phyloP scores from a whole-genome alignment of 1,140 invertebrate species.

The Euglossa dilemma region DNA sequence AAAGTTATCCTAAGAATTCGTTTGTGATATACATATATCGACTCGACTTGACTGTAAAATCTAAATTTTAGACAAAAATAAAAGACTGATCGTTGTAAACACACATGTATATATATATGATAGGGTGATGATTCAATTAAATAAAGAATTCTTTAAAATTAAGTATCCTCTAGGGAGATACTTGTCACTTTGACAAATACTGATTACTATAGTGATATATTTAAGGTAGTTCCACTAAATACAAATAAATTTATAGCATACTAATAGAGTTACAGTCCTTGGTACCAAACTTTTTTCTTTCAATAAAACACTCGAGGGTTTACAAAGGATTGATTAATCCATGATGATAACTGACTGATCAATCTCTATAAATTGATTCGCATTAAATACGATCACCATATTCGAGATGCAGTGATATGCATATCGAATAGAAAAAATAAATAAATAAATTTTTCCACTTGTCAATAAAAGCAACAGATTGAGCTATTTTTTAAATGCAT shows the following conservation, averaged over 20 bases:
- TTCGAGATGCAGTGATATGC: neutral
- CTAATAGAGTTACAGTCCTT: neutral
- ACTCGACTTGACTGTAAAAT: neutral
- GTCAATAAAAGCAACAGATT: neutral
- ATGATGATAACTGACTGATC: neutral
- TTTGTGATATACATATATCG: no score
- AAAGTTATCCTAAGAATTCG: neutral
- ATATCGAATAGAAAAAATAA: neutral
- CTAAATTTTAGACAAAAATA: neutral
- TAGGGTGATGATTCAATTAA: neutral
- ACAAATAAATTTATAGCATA: neutral
- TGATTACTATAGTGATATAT: neutral
- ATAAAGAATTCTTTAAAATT: neutral
- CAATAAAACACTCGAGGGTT: neutral
- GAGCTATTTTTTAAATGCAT: neutral
- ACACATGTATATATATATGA: no score
- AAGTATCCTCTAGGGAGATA: neutral
- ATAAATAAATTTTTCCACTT: neutral
- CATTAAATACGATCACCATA: neutral
- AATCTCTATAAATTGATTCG: neutral
- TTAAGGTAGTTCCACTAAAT: neutral
- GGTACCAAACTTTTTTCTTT: conserved; percentile 9
- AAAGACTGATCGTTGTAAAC: neutral
- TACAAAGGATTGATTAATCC: conserved; percentile 9
- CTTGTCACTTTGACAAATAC: neutral